phyloP scores from a whole-genome alignment of 1,140 invertebrate genomes.

The Geopemphigus sp. region DNA sequence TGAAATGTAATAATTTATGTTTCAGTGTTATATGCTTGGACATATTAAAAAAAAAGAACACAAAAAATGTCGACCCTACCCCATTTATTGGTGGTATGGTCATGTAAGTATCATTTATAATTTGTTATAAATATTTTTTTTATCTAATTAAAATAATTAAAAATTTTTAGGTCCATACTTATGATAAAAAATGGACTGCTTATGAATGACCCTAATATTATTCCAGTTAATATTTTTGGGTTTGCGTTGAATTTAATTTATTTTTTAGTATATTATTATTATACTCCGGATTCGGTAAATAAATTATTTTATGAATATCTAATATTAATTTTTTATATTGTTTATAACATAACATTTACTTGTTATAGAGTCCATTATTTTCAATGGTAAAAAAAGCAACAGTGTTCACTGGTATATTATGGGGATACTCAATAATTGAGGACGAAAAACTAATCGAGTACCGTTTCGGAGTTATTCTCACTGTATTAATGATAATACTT shows the following conservation, averaged over 20 bases:
- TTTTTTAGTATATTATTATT: slow-evolving; percentile 65
- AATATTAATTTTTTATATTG: neutral
- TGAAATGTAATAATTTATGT: neutral
- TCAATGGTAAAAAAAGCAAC: slow-evolving; percentile 58
- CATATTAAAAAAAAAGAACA: slow-evolving; percentile 66
- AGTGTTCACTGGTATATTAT: slow-evolving; percentile 60
- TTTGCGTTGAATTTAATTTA: slow-evolving; percentile 67
- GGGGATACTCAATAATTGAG: slow-evolving; percentile 66
- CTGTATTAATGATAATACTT: slow-evolving; percentile 65
- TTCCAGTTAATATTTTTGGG: slow-evolving; percentile 71
- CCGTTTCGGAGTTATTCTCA: slow-evolving; percentile 69
- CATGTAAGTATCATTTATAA: slow-evolving; percentile 63
- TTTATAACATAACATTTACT: slow-evolving; percentile 9
- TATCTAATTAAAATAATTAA: slow-evolving; percentile 4
- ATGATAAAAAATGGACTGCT: slow-evolving; percentile 71
- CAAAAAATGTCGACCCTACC: slow-evolving; percentile 63
- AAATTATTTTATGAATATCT: neutral
- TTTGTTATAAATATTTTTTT: slow-evolving; percentile 9
- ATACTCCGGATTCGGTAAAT: slow-evolving; percentile 60
- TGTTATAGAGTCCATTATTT: slow-evolving; percentile 56
- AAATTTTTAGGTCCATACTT: slow-evolving; percentile 62
- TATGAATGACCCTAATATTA: slow-evolving; percentile 69
- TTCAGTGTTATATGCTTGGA: slow-evolving; percentile 66
- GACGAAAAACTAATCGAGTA: slow-evolving; percentile 64
- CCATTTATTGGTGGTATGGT: slow-evolving; percentile 72